A percentile compares a stretch with the other conserved stretches of the same genome.
phyloP scores from a whole-genome alignment of 2,888 invertebrate genomes.

The Epinotia ramella region DNA sequence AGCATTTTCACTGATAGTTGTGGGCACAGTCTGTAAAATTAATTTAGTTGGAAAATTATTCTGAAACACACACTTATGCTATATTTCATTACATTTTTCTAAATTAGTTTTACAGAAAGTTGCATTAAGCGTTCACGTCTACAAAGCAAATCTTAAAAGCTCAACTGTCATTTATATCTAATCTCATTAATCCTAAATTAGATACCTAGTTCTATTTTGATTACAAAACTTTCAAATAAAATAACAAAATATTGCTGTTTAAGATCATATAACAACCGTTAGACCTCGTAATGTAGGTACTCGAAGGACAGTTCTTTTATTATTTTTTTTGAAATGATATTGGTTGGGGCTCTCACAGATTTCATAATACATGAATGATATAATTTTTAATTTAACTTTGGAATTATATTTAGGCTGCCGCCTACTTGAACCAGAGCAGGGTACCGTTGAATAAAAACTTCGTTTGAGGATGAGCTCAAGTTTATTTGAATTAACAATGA shows the following conservation, averaged over 20 bases:
- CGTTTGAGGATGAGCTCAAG: slow-evolving; percentile 83
- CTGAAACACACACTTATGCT: slow-evolving; percentile 36
- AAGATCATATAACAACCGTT: slow-evolving; percentile 21
- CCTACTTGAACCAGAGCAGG: slow-evolving; percentile 30
- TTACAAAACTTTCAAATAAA: slow-evolving; percentile 58
- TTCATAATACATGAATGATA: slow-evolving; percentile 17
- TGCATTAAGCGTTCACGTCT: slow-evolving; percentile 68
- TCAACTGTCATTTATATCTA: slow-evolving; percentile 74
- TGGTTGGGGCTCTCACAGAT: slow-evolving; percentile 22
- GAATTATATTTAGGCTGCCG: not conserved
- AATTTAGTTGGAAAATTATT: slow-evolving; percentile 54
- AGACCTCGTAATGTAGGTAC: slow-evolving; percentile 7
- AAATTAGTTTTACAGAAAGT: slow-evolving; percentile 68
- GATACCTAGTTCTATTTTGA: slow-evolving; percentile 67
- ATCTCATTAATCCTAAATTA: slow-evolving; percentile 72
- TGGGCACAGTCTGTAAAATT: slow-evolving; percentile 63
- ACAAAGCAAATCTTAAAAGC: slow-evolving; percentile 76
- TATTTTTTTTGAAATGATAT: slow-evolving; percentile 2
- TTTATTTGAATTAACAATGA: slow-evolving; percentile 85
- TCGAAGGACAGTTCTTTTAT: slow-evolving; percentile 8
- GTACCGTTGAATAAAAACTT: slow-evolving; percentile 72
- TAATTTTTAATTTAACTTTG: not conserved
- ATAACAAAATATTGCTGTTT: slow-evolving; percentile 31
- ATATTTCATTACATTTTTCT: slow-evolving; percentile 41
- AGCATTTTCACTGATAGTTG: slow-evolving; percentile 57